A percentile compares a stretch with the other conserved stretches of the same genome.
Evolutionary conservation across 2,888 invertebrate species (phyloP).

Genomic region (Andrena bucephala): DNA sequence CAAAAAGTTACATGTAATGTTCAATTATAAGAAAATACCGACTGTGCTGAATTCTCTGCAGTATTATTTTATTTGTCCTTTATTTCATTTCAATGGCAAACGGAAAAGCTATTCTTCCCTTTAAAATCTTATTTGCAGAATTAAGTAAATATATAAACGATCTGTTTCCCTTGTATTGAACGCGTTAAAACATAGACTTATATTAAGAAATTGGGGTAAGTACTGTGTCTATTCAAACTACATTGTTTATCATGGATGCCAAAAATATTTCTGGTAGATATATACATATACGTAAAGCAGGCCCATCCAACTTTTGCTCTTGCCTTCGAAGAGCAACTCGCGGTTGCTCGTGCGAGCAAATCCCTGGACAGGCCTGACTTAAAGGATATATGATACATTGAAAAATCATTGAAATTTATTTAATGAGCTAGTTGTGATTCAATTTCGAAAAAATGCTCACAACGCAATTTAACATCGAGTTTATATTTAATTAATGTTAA

Average conservation of each 20-base stretch:
- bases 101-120: neutral
- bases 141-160: no score
- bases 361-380: no score
- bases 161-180: no score
- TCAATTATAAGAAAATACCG: slow-evolving; percentile 15
- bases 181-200: no score
- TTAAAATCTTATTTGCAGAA: no score
- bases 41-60: slow-evolving; percentile 6
- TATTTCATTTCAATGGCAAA: slow-evolving; percentile 11
- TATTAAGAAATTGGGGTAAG: slow-evolving; percentile 35
- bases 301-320: no score
- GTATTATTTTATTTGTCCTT: slow-evolving; percentile 13
- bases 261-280: slow-evolving; percentile 18
- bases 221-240: slow-evolving; percentile 24
- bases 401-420: slow-evolving; percentile 13
- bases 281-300: no score
- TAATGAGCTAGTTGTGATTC: neutral
- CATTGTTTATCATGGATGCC: slow-evolving; percentile 28
- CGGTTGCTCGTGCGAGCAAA: no score
- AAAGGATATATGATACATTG: slow-evolving; percentile 5
- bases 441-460: slow-evolving; percentile 13
- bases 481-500: slow-evolving; percentile 41
- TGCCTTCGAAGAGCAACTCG: no score
- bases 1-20: slow-evolving; percentile 9
- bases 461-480: slow-evolving; percentile 29